Evolutionary conservation across 2,797 vertebrate genomes (phyloP), one percentile per base, ranked within the genome.

Genomic region (Hozukius guyotensis): DNA sequence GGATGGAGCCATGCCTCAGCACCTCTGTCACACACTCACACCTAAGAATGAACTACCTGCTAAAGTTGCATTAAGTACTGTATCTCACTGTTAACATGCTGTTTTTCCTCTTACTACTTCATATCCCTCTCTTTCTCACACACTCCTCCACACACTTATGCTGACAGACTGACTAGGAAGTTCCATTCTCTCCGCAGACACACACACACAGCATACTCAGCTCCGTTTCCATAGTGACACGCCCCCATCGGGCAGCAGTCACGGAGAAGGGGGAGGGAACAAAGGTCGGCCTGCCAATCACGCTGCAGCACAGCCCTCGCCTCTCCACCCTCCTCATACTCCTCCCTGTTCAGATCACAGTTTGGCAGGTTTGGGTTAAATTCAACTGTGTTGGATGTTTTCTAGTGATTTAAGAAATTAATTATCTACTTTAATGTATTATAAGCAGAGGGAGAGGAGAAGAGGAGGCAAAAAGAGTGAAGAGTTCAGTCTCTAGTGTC

Each of bases 221-320:
- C 87, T 89, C 85, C 1, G 91, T 93, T 94, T 94, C 93, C 92
- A 94, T 92, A 92, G 90, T 86, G 93, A 94, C 91, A 93, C 93
- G 78, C 91, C 94, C 90, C 91, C 90, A 88, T 81, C 62, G 29
- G 82, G 82, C 80, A 83, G 78, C 78, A 63, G 85, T 64, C 71
- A 60, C 52, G 8, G 49, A 86, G 64, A 84, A 81, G 81, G 87
- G 88, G 91, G 90, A 61, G 90, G 87, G 87, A 84, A 62, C 80
- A 78, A 83, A 85, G 78, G 78, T 78, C 64, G 63, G 75, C 34
- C 88, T 82, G 82, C 93, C 93, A 94, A 91, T 94, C 88, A 78
- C 2, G 14, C 29, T 14, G 36, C 77, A 80, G 90, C 77, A 59
- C 9, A 46, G 77, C 60, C 25, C 22, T 60, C 62, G 49, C 52